Evolutionary conservation across 2,113 vertebrate genomes (phyloP).

Genomic region (Nibea coibor): DNA sequence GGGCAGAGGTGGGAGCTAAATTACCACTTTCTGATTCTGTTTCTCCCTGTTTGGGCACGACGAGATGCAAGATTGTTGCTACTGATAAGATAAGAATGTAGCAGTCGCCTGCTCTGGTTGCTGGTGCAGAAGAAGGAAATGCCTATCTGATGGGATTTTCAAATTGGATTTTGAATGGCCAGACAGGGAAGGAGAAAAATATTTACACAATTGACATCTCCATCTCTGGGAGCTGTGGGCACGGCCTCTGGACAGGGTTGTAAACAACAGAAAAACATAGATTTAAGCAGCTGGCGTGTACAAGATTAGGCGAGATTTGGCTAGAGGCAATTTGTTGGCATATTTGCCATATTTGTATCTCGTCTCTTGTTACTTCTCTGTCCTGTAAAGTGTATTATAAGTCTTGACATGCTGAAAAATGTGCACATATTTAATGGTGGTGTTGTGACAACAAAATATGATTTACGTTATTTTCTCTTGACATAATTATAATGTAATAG

Average conservation of each 20-base stretch:
- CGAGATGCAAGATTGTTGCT: conserved; percentile 81
- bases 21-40: conserved; percentile 65
- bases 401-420: not conserved
- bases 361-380: not conserved
- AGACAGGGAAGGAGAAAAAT: conserved; percentile 67
- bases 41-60: conserved; percentile 86
- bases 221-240: conserved; percentile 56
- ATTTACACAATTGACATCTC: conserved; percentile 75
- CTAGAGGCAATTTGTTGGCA: not conserved
- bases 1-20: conserved; percentile 66
- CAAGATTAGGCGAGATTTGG: conserved; percentile 17
- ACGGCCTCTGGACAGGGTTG: conserved; percentile 65
- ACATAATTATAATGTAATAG: not conserved
- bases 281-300: conserved; percentile 30
- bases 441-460: not conserved
- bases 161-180: conserved; percentile 75
- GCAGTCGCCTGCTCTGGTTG: conserved; percentile 71
- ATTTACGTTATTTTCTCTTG: not conserved
- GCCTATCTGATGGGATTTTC: conserved; percentile 84
- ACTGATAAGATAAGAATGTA: conserved; percentile 85
- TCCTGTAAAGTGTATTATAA: not conserved
- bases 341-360: not conserved
- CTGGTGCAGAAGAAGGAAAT: conserved; percentile 83
- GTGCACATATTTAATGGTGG: not conserved
- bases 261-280: conserved; percentile 49